Base-by-base conservation (phyloP, 2,113 vertebrate species). In the Ctenodactylus gundi region DNA sequence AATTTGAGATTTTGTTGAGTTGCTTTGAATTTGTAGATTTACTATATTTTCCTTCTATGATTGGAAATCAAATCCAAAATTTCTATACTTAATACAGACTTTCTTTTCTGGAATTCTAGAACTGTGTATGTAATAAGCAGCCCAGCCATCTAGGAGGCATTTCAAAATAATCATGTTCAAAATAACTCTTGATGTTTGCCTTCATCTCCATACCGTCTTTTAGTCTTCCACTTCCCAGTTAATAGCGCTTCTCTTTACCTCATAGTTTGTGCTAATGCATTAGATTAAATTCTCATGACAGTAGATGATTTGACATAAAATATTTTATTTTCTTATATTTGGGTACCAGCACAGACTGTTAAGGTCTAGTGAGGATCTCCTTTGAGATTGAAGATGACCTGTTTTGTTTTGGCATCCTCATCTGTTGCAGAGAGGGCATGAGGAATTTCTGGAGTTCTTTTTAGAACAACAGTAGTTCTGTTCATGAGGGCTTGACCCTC, bases 1-100 rank as follows among this genome's bases (percentile, higher is more conserved):
- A 17, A 39, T 49, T 39, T 49, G 34, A 67, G 21, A 85, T 89
- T 85, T 89, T 81, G 34, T 39, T 82, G 65, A 18, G 55, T 72
- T 67, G 39, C 6, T 31, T 13, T 57, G 27, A 85, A 92, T 64
- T 27, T 64, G 4, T 76, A 34, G 51, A 36, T 31, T 39, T 17
- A 65, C 17, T 83, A 39, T 41, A 73, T 75, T 84, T 86, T 64
- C 53, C 58, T 88, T 10, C 27, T 70, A 73, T 14, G 51, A 15
- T n/a, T 64, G 70, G 39, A 23, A 55, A 76, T 60, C 41, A 70
- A 55, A 75, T 75, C 20, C 65, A 8, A 62, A 62, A 64, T 80
- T n/a, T 39, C 51, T 91, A 27, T 76, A 62, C 39, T 80, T 95
- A 86, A 89, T 46, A 27, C 44, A 88, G 29, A 81, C 6, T 55